Conservation (phyloP, 1,140 invertebrate species). For the Micrasema longulum region DNA sequence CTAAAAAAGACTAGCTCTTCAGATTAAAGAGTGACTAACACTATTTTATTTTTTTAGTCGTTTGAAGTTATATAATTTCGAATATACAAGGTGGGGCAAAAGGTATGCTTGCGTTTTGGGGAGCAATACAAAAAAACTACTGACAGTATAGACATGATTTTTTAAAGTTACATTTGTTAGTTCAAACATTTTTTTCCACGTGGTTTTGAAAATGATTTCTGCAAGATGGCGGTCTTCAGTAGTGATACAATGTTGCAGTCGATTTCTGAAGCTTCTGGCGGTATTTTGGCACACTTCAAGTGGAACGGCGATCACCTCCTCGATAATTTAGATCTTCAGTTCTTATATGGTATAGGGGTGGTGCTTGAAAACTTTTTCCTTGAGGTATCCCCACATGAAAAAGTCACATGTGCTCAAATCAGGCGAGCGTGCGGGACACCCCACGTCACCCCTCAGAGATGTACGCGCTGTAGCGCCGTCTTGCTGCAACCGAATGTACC, state of each 20-base stretch:
- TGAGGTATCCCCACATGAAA: not conserved
- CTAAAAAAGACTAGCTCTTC: too few species aligned
- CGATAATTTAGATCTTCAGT: not conserved
- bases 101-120: slow-evolving; percentile 14
- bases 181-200: not conserved
- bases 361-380: not conserved
- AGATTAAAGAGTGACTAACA: too few species aligned
- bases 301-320: not conserved
- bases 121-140: slow-evolving; percentile 1
- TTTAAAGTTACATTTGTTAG: not conserved
- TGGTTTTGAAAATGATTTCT: slow-evolving; percentile 1
- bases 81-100: not conserved
- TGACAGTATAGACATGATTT: slow-evolving; percentile 1
- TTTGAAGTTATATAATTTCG: too few species aligned
- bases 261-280: not conserved
- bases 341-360: not conserved
- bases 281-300: not conserved
- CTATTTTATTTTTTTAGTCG: too few species aligned
- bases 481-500: not conserved
- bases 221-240: not conserved
- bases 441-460: not conserved
- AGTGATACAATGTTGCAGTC: not conserved
- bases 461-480: not conserved
- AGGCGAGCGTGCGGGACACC: not conserved
- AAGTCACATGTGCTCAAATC: not conserved